Percentiles rank a stretch among this genome's conserved stretches.
Conservation (phyloP, 1,140 invertebrate species). For the Magallana ariakensis region DNA sequence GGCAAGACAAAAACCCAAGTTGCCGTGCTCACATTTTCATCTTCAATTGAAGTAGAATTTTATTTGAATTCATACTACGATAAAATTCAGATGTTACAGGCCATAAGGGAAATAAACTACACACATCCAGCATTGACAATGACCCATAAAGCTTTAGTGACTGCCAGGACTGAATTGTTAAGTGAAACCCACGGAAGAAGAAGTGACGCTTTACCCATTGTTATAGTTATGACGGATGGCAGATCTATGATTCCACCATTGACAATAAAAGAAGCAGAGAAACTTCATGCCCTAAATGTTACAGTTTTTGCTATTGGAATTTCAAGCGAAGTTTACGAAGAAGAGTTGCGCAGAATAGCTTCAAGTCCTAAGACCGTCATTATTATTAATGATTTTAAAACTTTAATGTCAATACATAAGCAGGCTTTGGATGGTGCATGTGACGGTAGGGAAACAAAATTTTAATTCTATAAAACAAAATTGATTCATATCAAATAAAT, state of each 20-base stretch:
- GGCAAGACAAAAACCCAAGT: slow-evolving; percentile 12
- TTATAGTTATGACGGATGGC: slow-evolving; percentile 43
- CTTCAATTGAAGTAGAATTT: neutral
- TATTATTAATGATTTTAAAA: neutral
- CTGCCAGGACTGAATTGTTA: neutral
- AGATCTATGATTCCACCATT: neutral
- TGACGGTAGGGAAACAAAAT: neutral
- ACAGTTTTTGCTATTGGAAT: slow-evolving; percentile 33
- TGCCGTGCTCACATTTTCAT: slow-evolving; percentile 25
- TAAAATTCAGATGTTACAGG: neutral
- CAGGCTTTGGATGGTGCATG: neutral
- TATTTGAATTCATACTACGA: neutral
- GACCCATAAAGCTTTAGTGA: neutral
- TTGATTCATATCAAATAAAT: no score
- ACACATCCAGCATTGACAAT: neutral
- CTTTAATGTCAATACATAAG: neutral
- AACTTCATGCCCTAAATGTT: slow-evolving; percentile 8
- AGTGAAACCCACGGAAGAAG: neutral
- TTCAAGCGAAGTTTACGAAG: neutral
- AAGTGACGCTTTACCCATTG: neutral
- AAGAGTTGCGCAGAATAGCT: slow-evolving; percentile 11
- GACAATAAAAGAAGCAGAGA: neutral
- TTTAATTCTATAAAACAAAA: no score
- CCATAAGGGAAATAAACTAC: slow-evolving; percentile 5
- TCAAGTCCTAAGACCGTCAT: slow-evolving; percentile 13